Base-by-base conservation (phyloP, 2,888 invertebrate species). In the Cheilosia pagana region DNA sequence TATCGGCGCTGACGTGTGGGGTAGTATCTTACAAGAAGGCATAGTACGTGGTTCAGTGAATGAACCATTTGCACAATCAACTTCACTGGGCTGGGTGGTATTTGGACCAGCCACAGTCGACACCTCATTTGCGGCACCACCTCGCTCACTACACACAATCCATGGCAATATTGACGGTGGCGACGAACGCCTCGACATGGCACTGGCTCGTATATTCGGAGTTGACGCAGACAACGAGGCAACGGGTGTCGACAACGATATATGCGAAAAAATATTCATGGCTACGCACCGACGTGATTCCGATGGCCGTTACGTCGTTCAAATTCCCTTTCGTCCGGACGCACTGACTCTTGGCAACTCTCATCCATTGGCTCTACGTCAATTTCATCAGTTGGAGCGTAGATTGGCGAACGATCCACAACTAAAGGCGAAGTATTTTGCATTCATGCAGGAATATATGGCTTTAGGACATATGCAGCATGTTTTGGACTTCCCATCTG, bases 1-100 rank as follows among this genome's bases (percentile, higher is more conserved):
- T 23, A 43, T 74, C 19, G 52, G 50, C 19, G 63, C 74, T 63
- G 74, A 74, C 53, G 63, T 72, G 16, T 72, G 62, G 62, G 57
- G 62, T 52, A 16, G 19, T 6, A 21, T 53, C 52, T n/a, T 74
- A 23, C 53, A 21, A 63, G 52, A 74, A 52, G 63, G 63, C 62
- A 62, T 63, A 31, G 48, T 63, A 74, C 74, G 74, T n/a, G 74
- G 74, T 41, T 14, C 74, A n/a, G 16, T n/a, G 5, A 52, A 31
- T 50, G 60, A 72, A 48, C 72, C 45, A n/a, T n/a, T n/a, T n/a
- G n/a, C n/a, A n/a, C n/a, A n/a, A n/a, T n/a, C n/a, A n/a, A n/a
- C n/a, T n/a, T n/a, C n/a, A n/a, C n/a, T 12, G 50, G 35, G 12
- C 0, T 28, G 6, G 28, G 28, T 28, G 28, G 28, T 28, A 28